Conservation (phyloP, 2,888 invertebrate species). For the Anodontia alba region DNA sequence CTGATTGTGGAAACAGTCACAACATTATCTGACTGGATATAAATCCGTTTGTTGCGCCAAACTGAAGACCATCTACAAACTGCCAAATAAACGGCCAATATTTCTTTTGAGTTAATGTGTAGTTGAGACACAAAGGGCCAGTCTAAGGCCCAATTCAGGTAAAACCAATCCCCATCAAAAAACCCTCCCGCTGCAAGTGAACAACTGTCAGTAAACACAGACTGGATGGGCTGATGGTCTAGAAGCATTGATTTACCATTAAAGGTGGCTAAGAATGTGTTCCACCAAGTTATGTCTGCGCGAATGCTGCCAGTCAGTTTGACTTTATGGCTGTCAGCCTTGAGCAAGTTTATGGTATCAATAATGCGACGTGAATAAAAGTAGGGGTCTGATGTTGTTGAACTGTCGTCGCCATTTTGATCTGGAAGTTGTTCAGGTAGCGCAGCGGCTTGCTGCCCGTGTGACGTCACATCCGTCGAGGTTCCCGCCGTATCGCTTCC, state of each 20-base stretch:
- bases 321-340: conserved; percentile 19
- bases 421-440: not conserved
- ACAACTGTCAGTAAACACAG: conserved; percentile 10
- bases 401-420: not conserved
- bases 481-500: not conserved
- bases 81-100: conserved; percentile 5
- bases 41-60: not conserved
- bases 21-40: conserved; percentile 20
- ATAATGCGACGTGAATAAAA: not conserved
- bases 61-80: not conserved
- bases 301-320: not conserved
- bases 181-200: conserved; percentile 24
- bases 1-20: conserved; percentile 2
- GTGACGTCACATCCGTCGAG: not conserved
- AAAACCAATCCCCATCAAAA: conserved; percentile 29
- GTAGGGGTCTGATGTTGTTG: not conserved
- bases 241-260: too few relatives aligned
- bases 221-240: too few relatives aligned
- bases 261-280: conserved; percentile 23
- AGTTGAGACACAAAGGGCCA: not conserved
- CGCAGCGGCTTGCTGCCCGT: not conserved
- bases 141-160: conserved; percentile 26
- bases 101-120: conserved; percentile 35
- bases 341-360: not conserved
- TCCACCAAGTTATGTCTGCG: conserved; percentile 18